A percentile compares a stretch with the other conserved stretches of the same genome.
Evolutionary conservation across 1,140 invertebrate genomes (phyloP).

Genomic region (Brachionus manjavacas): DNA sequence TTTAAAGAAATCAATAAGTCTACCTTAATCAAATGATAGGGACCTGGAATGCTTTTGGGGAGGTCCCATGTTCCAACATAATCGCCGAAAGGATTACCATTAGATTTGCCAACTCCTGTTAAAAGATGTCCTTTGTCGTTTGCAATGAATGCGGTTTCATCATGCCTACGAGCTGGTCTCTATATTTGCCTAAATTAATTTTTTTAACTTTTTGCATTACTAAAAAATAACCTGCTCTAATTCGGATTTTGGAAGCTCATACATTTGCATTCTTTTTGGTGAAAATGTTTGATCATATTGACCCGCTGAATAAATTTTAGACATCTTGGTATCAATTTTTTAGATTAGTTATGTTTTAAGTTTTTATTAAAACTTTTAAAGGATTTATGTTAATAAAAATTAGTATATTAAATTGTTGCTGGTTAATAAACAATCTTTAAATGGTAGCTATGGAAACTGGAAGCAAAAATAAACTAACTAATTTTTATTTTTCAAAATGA

Average conservation of each 20-base stretch:
- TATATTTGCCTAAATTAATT: conserved; percentile 42
- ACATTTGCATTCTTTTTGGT: conserved; percentile 51
- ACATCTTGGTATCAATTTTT: neutral
- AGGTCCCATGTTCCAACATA: conserved; percentile 57
- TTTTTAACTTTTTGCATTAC: neutral
- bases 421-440: neutral
- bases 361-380: neutral
- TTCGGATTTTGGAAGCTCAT: conserved; percentile 50
- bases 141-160: conserved; percentile 51
- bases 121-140: conserved; percentile 52
- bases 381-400: neutral
- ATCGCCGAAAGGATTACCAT: conserved; percentile 54
- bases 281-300: conserved; percentile 54
- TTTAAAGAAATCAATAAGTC: neutral
- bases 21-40: conserved; percentile 38
- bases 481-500: neutral
- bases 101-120: conserved; percentile 48
- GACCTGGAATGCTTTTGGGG: conserved; percentile 45
- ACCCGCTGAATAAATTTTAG: conserved; percentile 30
- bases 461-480: neutral
- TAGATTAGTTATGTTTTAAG: neutral
- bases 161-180: conserved; percentile 48
- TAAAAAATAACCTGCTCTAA: conserved; percentile 45
- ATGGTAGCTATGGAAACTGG: neutral
- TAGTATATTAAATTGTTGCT: neutral